Evolutionary conservation across 2,888 invertebrate species (phyloP), one percentile per base, ranked within the genome.

Genomic region (Mamestra brassicae): DNA sequence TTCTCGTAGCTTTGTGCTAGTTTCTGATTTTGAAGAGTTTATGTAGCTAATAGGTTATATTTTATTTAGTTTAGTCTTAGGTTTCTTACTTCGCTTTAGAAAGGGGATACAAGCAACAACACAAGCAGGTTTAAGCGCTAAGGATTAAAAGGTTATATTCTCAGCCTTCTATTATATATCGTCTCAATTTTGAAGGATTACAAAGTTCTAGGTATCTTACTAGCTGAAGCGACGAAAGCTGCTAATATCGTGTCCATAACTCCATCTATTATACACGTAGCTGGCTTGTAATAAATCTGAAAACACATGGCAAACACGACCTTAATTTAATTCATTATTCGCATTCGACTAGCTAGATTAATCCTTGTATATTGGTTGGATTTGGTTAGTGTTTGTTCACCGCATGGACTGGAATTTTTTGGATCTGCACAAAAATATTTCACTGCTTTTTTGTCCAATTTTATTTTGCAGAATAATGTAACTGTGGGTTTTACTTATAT

Each of bases 251-350:
- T 97, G 82, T 96, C 96, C 95, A 97, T 96, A 15, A 90, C 96
- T 2, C 94, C 96, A 81, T 96, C 96, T 80, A 97, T 95, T 80
- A 97, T 96, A 79, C 96, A 96, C 42, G 96, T 96, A 42, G 96
- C 95, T 69, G 96, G 96, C 85, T 97, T 97, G 89, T 96, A 97
- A 89, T 96, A 96, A 83, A 96, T 93, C 96, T 96, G 91, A 74
- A 82, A 88, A 87, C 74, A 76, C 26, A 81, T 60, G 13, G 45
- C 47, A 58, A 68, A 78, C 47, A 76, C 79, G 74, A 62, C 54
- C 64, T 55, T 74, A 72, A 89, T 86, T 80, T 65, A 76, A 81
- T 74, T 80, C 62, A 84, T 86, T 88, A 86, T 85, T 82, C 73
- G 85, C 80, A 81, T 87, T 84, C 81, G 78, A 86, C 68, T 66